Evolutionary conservation across 1,140 invertebrate genomes (phyloP).

Genomic region (Leptopilina boulardi): DNA sequence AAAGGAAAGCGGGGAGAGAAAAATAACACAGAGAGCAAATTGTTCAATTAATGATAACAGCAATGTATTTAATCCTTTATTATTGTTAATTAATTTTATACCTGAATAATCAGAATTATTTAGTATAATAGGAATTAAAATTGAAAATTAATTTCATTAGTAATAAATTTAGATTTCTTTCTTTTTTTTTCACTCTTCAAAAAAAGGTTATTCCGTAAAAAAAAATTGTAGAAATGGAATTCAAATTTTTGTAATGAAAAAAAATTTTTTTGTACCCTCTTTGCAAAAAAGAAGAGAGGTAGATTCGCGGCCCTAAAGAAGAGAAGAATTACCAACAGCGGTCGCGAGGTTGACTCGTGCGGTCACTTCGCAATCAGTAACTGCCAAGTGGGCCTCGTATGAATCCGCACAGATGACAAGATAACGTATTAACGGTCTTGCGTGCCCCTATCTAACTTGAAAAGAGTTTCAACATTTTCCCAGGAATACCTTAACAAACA

Average conservation of each 20-base stretch:
- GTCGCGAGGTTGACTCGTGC: conserved; percentile 58
- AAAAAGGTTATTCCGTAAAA: not conserved
- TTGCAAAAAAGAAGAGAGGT: conserved; percentile 43
- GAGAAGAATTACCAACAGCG: conserved; percentile 55
- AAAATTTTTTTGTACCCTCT: not conserved
- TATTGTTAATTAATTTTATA: too few relatives aligned
- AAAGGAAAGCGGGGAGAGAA: too few relatives aligned
- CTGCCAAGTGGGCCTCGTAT: conserved; percentile 51
- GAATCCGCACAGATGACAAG: conserved; percentile 51
- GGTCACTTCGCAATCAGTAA: conserved; percentile 60
- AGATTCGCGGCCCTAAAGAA: conserved; percentile 53
- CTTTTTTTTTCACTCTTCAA: not conserved
- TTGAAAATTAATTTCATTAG: too few relatives aligned
- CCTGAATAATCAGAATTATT: too few relatives aligned
- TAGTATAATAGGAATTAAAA: too few relatives aligned
- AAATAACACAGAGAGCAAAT: too few relatives aligned
- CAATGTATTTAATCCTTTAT: too few relatives aligned
- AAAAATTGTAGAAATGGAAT: not conserved
- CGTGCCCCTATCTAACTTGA: conserved; percentile 34
- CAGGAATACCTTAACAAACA: conserved; percentile 8
- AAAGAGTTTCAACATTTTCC: conserved; percentile 28
- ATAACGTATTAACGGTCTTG: conserved; percentile 55
- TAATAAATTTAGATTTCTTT: too few relatives aligned
- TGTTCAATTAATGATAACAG: too few relatives aligned
- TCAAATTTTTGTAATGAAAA: conserved; percentile 3